A percentile compares a stretch with the other conserved stretches of the same genome.
Evolutionary conservation across 2,888 invertebrate genomes (phyloP).

Genomic region (Eristalinus aeneus): DNA sequence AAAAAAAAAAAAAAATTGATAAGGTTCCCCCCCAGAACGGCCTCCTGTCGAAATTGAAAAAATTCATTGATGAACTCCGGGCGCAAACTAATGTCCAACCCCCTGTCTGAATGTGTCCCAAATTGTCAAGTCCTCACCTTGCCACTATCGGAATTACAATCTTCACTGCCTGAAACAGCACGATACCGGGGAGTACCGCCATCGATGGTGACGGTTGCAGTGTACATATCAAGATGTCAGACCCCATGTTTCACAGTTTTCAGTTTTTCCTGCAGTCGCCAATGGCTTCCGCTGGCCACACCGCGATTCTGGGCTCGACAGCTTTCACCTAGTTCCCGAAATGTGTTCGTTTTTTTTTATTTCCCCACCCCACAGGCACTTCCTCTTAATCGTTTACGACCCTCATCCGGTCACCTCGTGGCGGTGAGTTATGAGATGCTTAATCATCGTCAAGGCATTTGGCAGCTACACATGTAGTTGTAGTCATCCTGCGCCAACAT

Average conservation of each 20-base stretch:
- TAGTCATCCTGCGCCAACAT: neutral
- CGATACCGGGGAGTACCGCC: neutral
- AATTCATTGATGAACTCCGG: neutral
- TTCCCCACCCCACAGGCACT: neutral
- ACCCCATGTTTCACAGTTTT: slow-evolving; percentile 9
- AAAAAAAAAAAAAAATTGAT: no score
- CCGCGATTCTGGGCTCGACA: neutral
- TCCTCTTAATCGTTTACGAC: neutral
- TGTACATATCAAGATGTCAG: slow-evolving; percentile 39
- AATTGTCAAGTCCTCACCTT: neutral
- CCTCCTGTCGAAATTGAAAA: neutral
- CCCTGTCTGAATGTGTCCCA: neutral
- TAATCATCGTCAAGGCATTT: slow-evolving; percentile 69
- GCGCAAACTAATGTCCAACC: neutral
- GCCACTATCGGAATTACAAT: neutral
- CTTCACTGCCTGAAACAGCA: neutral
- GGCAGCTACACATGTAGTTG: slow-evolving; percentile 50
- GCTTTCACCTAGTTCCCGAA: slow-evolving; percentile 54
- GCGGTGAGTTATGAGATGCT: slow-evolving; percentile 57
- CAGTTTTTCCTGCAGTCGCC: neutral
- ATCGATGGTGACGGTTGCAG: slow-evolving; percentile 9
- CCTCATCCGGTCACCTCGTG: neutral
- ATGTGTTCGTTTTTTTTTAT: slow-evolving; percentile 10
- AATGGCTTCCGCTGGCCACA: neutral
- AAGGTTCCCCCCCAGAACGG: neutral